Conservation (phyloP, 1,140 invertebrate genomes). For the Aleiodes sp. region DNA sequence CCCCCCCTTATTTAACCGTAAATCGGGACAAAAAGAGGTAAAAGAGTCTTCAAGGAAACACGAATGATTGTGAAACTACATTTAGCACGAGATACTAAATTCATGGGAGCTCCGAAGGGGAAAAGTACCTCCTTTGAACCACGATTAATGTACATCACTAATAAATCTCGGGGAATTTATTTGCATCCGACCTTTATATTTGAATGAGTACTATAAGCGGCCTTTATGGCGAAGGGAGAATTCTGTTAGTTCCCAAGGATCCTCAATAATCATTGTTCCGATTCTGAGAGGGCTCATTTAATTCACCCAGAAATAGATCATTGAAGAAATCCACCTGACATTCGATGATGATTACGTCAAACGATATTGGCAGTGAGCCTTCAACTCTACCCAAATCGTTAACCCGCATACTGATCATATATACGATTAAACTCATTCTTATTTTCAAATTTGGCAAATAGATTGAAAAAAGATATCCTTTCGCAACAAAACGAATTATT, state of each 20-base stretch:
- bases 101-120: neutral
- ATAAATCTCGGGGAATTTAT: neutral
- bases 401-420: constrained; percentile 35
- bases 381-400: constrained; percentile 31
- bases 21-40: neutral
- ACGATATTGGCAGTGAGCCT: constrained; percentile 30
- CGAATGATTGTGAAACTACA: neutral
- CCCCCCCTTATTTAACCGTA: too few species aligned
- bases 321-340: constrained; percentile 19
- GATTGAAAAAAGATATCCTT: neutral
- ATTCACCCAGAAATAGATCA: neutral
- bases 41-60: neutral
- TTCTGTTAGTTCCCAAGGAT: too few species aligned
- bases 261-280: neutral
- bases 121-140: neutral
- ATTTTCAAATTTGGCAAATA: constrained; percentile 25
- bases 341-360: constrained; percentile 25
- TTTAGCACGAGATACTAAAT: neutral
- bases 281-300: neutral
- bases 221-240: too few species aligned
- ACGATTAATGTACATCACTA: neutral
- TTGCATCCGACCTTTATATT: neutral
- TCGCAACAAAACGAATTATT: neutral
- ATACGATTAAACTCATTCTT: constrained; percentile 18
- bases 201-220: neutral